These are phyloP conservation scores for Kobus ellipsiprymnus DNA, from an alignment of 2,113 vertebrate species.

Conservation along the genomic window DNA sequence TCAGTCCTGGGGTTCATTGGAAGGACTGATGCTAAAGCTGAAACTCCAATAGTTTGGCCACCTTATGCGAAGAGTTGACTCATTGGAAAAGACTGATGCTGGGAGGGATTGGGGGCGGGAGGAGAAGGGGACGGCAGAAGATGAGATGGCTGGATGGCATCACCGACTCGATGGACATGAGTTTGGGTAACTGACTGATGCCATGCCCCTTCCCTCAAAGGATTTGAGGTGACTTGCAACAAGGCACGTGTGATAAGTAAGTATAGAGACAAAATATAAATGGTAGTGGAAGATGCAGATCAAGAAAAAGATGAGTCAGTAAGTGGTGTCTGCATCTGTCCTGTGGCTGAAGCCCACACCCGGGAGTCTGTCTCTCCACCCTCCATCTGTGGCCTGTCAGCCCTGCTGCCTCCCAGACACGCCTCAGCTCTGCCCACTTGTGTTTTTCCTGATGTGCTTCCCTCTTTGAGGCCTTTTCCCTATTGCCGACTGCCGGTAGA, in stretches of 20 bases:
- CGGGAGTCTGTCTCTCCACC: not conserved
- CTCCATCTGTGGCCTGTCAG: not conserved
- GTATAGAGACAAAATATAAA: not conserved
- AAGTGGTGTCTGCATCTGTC: not conserved
- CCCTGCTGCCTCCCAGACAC: not conserved
- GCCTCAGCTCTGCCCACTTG: not conserved
- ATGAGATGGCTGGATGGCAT: too few species aligned
- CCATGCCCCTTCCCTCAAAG: not conserved
- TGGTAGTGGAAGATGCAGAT: not conserved
- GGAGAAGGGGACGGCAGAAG: too few species aligned
- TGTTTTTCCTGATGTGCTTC: not conserved
- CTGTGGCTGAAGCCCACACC: not conserved
- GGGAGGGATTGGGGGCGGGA: too few species aligned
- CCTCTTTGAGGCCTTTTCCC: not conserved
- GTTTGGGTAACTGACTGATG: not conserved
- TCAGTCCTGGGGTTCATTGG: too few species aligned
- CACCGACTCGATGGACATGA: too few species aligned
- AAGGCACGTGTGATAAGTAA: not conserved
- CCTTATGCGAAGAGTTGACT: too few species aligned
- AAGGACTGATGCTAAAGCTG: too few species aligned
- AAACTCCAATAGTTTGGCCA: too few species aligned
- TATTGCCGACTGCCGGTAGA: not conserved
- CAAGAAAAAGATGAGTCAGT: not conserved
- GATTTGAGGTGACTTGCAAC: not conserved
- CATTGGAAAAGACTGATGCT: too few species aligned